Base-by-base conservation (phyloP, 2,888 invertebrate species). In the Plagodis dolabraria region DNA sequence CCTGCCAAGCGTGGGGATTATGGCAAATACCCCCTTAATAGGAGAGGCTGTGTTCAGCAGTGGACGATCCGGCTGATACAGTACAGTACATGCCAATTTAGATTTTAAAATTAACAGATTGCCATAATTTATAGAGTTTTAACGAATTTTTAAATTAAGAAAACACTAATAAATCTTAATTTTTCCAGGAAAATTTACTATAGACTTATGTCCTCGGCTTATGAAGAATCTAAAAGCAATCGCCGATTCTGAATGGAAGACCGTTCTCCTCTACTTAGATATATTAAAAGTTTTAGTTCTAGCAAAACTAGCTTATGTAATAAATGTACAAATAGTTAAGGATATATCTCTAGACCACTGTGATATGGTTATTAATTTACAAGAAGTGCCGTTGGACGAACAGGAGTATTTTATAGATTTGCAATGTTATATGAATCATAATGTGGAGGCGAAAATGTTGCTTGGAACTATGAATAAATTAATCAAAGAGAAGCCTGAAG, bases 401-500 rank as follows among this genome's bases (percentile, higher is more conserved):
- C 80, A 80, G 35, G 79, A 85, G 34, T 69, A 65, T 63, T 89
- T 87, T 75, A 76, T 91, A 61, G 92, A 92, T 82, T 94, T 97
- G 51, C 93, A 93, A 70, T 93, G 95, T 69, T 96, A 96, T 70
- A 64, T 89, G 56, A 81, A 68, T 71, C 94, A 94, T 53, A 93
- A 93, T 64, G 86, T 92, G 7, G 89, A 94, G 49, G 90, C 94
- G 33, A 93, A 95, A 68, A 92, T 93, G 53, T 83, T 94, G 70
- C 84, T 96, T 47, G 92, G 93, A 53, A 93, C 94, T 50, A 96
- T 96, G 89, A 95, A 95, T 83, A 90, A 90, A 71, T 89, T 93
- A 68, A 80, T 94, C 57, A 89, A 88, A 67, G 92, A 94, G 71
- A 93, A 95, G 64, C 92, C 93, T 6, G 93, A 94, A 67, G 94